Evolutionary conservation across 2,888 invertebrate genomes (phyloP).

Genomic region (Theodoxus fluviatilis): DNA sequence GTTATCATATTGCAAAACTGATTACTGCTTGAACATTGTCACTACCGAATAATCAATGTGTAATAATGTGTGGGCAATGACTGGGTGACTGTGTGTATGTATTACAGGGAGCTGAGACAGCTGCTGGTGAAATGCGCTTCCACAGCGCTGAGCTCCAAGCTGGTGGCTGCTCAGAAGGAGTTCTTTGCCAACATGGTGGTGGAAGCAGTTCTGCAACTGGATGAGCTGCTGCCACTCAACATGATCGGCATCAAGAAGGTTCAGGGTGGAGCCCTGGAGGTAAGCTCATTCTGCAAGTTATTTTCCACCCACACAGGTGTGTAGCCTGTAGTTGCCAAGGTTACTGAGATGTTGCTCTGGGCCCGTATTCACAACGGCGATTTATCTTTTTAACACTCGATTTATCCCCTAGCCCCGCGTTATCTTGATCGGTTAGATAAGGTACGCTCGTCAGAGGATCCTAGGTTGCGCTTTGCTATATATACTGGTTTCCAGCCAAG

Average conservation of each 20-base stretch:
- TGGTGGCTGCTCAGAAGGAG: conserved; percentile 93
- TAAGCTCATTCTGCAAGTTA: too few relatives aligned
- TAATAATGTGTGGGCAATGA: background rate
- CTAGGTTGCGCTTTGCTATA: too few relatives aligned
- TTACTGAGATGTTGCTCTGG: too few relatives aligned
- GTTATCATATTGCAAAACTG: background rate
- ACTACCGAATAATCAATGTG: background rate
- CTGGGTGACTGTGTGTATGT: background rate
- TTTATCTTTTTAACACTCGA: too few relatives aligned
- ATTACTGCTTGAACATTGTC: background rate
- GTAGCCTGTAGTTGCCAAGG: too few relatives aligned
- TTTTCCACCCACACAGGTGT: too few relatives aligned
- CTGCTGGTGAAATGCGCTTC: conserved; percentile 82
- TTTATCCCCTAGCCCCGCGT: too few relatives aligned
- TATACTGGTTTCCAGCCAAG: too few relatives aligned
- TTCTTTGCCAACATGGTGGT: conserved; percentile 98
- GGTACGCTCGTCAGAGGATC: too few relatives aligned
- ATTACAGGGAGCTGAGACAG: conserved; percentile 62
- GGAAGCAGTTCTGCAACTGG: conserved; percentile 88
- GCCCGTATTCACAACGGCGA: too few relatives aligned
- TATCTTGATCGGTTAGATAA: too few relatives aligned
- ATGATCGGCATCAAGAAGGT: conserved; percentile 99
- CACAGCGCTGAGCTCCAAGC: conserved; percentile 95
- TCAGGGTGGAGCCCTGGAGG: conserved; percentile 77
- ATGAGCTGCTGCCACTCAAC: conserved; percentile 88